phyloP scores from a whole-genome alignment of 1,140 invertebrate species.

The Ephestia elutella region DNA sequence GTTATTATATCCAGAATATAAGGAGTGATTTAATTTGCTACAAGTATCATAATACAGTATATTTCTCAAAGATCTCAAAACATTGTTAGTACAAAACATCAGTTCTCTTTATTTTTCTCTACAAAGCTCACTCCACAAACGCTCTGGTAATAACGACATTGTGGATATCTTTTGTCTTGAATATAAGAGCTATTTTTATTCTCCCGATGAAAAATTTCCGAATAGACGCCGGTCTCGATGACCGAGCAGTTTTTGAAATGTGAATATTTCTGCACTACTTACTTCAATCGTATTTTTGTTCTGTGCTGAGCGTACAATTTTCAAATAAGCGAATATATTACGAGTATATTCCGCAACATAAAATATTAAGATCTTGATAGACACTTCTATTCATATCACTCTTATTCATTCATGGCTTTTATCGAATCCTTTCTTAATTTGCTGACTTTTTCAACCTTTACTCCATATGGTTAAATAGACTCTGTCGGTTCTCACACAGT shows the following conservation, averaged over 20 bases:
- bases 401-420: conserved; percentile 31
- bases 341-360: too few relatives aligned
- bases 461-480: conserved; percentile 2
- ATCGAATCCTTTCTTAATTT: background rate
- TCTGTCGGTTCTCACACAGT: conserved; percentile 33
- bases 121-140: conserved; percentile 22
- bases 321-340: too few relatives aligned
- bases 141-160: conserved; percentile 22
- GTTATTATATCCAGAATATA: too few relatives aligned
- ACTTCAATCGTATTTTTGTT: conserved; percentile 30
- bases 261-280: conserved; percentile 35
- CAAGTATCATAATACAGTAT: conserved; percentile 9
- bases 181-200: conserved; percentile 30
- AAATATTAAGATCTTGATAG: too few relatives aligned
- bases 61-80: background rate
- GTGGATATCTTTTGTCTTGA: conserved; percentile 28
- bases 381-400: conserved; percentile 16
- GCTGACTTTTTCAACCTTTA: background rate
- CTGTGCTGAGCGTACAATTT: conserved; percentile 20
- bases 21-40: too few relatives aligned
- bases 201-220: conserved; percentile 23
- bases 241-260: conserved; percentile 28
- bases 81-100: background rate
- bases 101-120: conserved; percentile 20
- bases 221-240: conserved; percentile 21